A percentile compares a stretch with the other conserved stretches of the same genome.
Evolutionary conservation across 2,113 vertebrate genomes (phyloP).

Genomic region (Rhineura floridana): DNA sequence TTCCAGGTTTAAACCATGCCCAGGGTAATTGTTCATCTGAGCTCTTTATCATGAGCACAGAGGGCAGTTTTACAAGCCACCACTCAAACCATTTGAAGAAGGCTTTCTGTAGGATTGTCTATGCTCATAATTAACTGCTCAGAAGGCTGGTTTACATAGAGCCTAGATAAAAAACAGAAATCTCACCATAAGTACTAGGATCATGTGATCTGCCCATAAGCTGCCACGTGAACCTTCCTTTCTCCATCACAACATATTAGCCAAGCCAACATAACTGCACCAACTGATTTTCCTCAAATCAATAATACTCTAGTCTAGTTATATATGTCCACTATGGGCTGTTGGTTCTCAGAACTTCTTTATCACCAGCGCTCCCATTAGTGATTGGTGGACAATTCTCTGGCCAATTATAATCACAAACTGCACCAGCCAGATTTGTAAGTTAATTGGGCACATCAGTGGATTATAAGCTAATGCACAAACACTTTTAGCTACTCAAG

Average conservation of each 20-base stretch:
- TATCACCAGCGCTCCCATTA: background rate
- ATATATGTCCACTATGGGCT: background rate
- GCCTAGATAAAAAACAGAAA: background rate
- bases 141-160: background rate
- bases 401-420: background rate
- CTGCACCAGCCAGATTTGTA: background rate
- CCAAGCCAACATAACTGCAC: background rate
- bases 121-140: background rate
- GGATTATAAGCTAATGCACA: background rate
- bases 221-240: fast-evolving
- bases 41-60: background rate
- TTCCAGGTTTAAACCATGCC: background rate
- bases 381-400: background rate
- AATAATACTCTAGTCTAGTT: background rate
- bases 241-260: background rate
- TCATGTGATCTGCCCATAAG: conserved; percentile 9
- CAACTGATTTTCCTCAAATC: background rate
- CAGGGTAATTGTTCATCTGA: background rate
- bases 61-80: background rate
- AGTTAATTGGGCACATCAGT: background rate
- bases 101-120: background rate
- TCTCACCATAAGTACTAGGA: background rate
- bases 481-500: background rate
- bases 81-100: background rate
- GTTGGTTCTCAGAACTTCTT: background rate